These are phyloP conservation scores for Lichenostomus cassidix DNA, from an alignment of 2,113 vertebrate genomes.

Conservation along the genomic window DNA sequence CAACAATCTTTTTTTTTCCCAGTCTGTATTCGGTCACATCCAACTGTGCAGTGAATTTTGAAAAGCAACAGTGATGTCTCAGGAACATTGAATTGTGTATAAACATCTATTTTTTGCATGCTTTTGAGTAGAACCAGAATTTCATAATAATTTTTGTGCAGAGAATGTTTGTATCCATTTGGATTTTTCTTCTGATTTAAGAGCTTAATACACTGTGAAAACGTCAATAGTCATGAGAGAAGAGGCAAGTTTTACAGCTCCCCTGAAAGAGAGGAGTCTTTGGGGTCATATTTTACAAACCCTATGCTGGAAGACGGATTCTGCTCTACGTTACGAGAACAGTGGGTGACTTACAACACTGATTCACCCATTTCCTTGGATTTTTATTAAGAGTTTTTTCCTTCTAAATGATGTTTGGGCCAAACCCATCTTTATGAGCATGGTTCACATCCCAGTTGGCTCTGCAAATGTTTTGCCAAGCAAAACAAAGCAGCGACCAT, in stretches of 20 bases:
- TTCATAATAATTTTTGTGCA: conserved; percentile 9
- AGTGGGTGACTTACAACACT: background rate
- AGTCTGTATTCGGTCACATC: background rate
- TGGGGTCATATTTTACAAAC: background rate
- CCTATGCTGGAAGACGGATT: background rate
- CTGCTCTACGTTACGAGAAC: background rate
- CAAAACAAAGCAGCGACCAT: background rate
- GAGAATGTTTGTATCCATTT: background rate
- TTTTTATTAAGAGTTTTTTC: background rate
- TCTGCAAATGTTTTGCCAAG: background rate
- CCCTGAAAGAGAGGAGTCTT: conserved; percentile 27
- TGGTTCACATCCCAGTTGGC: background rate
- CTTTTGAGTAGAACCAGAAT: background rate
- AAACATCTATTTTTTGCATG: background rate
- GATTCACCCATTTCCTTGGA: background rate
- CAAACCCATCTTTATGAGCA: background rate
- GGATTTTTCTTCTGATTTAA: conserved; percentile 45
- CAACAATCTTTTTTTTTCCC: background rate
- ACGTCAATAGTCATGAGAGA: background rate
- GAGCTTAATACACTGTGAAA: conserved; percentile 6
- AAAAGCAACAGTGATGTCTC: background rate
- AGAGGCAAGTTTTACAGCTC: conserved; percentile 28
- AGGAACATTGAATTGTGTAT: background rate
- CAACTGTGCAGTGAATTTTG: background rate
- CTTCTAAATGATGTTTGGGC: background rate